These are phyloP conservation scores for Gallinago undulata DNA, from an alignment of 2,113 vertebrate genomes.

Conservation along the genomic window DNA sequence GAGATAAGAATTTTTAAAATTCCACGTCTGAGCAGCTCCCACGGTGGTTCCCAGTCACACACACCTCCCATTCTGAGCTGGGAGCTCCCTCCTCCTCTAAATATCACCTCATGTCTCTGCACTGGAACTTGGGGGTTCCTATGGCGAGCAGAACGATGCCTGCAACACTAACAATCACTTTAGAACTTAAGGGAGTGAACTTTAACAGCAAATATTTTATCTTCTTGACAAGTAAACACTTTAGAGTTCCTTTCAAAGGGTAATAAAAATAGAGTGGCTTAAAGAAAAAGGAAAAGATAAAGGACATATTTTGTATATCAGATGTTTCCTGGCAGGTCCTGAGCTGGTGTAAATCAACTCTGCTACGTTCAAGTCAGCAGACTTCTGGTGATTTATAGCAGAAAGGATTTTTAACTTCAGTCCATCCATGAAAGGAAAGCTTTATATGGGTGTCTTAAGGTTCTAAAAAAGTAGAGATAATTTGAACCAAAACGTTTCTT, in stretches of 20 bases:
- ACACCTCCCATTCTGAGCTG: background rate
- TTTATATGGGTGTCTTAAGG: background rate
- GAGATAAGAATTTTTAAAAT: background rate
- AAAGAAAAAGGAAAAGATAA: background rate
- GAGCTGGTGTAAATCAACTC: background rate
- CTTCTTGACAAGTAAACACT: slow-evolving; percentile 22
- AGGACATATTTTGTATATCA: background rate
- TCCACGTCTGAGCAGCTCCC: background rate
- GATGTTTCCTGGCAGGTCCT: background rate
- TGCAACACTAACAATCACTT: background rate
- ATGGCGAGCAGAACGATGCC: background rate
- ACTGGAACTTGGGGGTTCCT: background rate
- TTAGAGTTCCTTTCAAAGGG: background rate
- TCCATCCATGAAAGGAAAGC: background rate
- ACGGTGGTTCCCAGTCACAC: background rate
- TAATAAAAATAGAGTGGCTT: slow-evolving; percentile 1
- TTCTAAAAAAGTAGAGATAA: background rate
- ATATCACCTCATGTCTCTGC: background rate
- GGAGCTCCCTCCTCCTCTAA: background rate
- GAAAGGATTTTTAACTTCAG: background rate
- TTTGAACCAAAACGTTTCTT: background rate
- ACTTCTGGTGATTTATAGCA: background rate
- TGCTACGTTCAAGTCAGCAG: background rate
- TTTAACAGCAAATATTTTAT: background rate
- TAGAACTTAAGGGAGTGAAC: background rate